These are phyloP conservation scores for Byasa hedistus DNA, from an alignment of 2,888 invertebrate species.

Conservation along the genomic window DNA sequence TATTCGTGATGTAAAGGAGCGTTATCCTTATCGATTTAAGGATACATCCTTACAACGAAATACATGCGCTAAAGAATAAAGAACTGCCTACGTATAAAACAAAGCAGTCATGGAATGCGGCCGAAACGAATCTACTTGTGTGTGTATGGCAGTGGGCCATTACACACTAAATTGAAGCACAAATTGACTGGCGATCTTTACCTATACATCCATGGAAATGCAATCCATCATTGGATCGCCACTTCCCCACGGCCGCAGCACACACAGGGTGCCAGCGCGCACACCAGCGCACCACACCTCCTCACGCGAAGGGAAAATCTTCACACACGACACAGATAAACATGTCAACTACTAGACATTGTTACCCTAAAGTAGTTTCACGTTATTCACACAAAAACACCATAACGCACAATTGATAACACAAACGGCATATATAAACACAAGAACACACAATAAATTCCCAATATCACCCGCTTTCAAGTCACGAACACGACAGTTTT, in stretches of 20 bases:
- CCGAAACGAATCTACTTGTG: slow-evolving; percentile 39
- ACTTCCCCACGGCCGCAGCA: slow-evolving; percentile 63
- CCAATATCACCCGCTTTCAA: slow-evolving; percentile 75
- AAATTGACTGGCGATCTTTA: slow-evolving; percentile 66
- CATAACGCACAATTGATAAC: slow-evolving; percentile 68
- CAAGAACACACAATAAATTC: slow-evolving; percentile 71
- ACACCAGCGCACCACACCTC: slow-evolving; percentile 72
- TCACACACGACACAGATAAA: slow-evolving; percentile 81
- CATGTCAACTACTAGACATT: slow-evolving; percentile 80
- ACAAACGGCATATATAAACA: slow-evolving; percentile 69
- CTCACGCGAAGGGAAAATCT: slow-evolving; percentile 80
- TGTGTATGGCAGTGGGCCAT: slow-evolving; percentile 47
- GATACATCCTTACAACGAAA: slow-evolving; percentile 50
- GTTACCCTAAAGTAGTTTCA: slow-evolving; percentile 77
- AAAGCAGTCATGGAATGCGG: slow-evolving; percentile 49
- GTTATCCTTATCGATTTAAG: slow-evolving; percentile 59
- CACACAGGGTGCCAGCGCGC: slow-evolving; percentile 62
- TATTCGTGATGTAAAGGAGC: slow-evolving; percentile 40
- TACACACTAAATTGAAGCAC: slow-evolving; percentile 49
- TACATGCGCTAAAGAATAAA: slow-evolving; percentile 50
- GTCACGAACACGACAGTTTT: slow-evolving; percentile 73
- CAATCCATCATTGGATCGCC: slow-evolving; percentile 78
- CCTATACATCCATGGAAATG: slow-evolving; percentile 77
- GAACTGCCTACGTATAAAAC: slow-evolving; percentile 47
- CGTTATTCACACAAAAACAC: slow-evolving; percentile 74